Conservation (phyloP, 2,888 invertebrate species). For the Pseudococcus longispinus region DNA sequence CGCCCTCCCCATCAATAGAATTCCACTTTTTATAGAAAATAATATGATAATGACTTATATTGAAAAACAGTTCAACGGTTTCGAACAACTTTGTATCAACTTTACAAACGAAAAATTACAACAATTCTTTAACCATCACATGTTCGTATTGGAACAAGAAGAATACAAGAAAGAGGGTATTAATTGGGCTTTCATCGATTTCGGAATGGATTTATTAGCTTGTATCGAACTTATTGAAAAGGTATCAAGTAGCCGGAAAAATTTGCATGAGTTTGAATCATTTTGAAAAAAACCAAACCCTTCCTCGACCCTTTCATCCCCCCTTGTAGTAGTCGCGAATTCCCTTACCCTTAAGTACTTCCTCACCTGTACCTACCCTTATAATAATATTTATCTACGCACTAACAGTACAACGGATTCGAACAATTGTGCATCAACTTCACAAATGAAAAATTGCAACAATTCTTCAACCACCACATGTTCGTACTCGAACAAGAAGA, state of each 20-base stretch:
- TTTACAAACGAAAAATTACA: conserved; percentile 99
- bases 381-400: conserved; percentile 62
- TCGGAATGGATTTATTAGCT: conserved; percentile 97
- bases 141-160: conserved; percentile 99
- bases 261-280: not conserved
- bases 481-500: conserved; percentile 97
- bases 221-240: conserved; percentile 99
- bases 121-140: conserved; percentile 99
- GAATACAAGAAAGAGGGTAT: conserved; percentile 98
- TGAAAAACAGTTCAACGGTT: conserved; percentile 89
- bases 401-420: conserved; percentile 82
- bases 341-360: not conserved
- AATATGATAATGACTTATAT: not conserved
- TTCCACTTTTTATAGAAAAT: not conserved
- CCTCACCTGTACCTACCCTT: not conserved
- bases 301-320: conserved; percentile 24
- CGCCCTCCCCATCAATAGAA: no score
- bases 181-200: conserved; percentile 98
- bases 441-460: conserved; percentile 96
- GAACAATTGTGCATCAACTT: conserved; percentile 99
- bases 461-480: conserved; percentile 99
- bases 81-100: conserved; percentile 99
- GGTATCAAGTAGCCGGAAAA: conserved; percentile 66
- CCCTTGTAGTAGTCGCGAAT: not conserved
- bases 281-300: not conserved